phyloP scores from a whole-genome alignment of 2,888 invertebrate genomes.

The Lithophane ornitopus region DNA sequence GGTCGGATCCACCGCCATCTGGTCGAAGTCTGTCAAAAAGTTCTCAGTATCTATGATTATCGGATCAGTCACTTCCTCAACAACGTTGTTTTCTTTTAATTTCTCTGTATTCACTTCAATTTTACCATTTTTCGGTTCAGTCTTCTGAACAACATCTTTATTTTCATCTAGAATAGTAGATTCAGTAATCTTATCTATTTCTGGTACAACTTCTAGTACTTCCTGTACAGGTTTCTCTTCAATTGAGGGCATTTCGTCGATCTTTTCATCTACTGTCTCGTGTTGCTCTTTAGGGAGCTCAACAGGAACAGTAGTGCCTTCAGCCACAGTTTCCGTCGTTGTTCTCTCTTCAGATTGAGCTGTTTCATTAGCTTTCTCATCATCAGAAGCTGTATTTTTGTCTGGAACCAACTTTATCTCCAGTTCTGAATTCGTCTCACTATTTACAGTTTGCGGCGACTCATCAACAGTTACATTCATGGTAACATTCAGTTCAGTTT shows the following conservation, averaged over 20 bases:
- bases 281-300: conserved; percentile 80
- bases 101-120: conserved; percentile 76
- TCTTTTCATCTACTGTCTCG: conserved; percentile 74
- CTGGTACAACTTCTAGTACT: conserved; percentile 70
- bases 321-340: conserved; percentile 73
- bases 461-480: conserved; percentile 86
- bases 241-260: conserved; percentile 70
- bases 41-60: conserved; percentile 87
- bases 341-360: conserved; percentile 77
- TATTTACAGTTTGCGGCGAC: conserved; percentile 76
- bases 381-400: conserved; percentile 78
- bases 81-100: conserved; percentile 76
- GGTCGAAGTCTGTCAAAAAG: conserved; percentile 90
- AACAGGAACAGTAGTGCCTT: conserved; percentile 72
- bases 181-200: conserved; percentile 75
- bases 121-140: conserved; percentile 79
- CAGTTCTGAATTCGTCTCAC: conserved; percentile 82
- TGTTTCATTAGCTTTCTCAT: conserved; percentile 81
- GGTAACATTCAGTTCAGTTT: conserved; percentile 87
- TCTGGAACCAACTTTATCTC: conserved; percentile 81
- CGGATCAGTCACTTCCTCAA: conserved; percentile 81
- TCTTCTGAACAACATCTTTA: conserved; percentile 75
- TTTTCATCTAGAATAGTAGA: conserved; percentile 71
- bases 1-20: conserved; percentile 86
- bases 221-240: conserved; percentile 78